Evolutionary conservation across 2,113 vertebrate species (phyloP).

Genomic region (Tupaia chinensis): DNA sequence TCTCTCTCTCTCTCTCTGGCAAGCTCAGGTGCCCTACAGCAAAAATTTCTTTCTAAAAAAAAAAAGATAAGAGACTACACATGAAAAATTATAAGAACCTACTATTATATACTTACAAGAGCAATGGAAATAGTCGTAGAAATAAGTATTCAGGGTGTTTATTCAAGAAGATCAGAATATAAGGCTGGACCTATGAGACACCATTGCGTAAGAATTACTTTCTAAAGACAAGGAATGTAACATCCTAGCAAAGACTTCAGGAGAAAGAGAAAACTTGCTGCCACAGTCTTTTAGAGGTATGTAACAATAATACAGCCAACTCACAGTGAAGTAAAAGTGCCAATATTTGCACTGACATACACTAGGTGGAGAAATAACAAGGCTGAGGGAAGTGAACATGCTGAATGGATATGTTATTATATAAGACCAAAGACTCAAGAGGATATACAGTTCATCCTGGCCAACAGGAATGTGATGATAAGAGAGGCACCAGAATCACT

Average conservation of each 20-base stretch:
- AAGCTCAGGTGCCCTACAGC: too few species aligned
- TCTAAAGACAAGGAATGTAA: not conserved
- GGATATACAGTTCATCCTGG: not conserved
- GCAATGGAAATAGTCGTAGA: not conserved
- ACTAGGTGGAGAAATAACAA: not conserved
- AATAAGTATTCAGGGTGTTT: not conserved
- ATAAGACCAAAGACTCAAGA: not conserved
- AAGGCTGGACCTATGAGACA: not conserved
- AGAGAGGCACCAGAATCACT: not conserved
- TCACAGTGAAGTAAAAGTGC: not conserved
- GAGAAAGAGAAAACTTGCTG: not conserved
- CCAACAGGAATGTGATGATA: not conserved
- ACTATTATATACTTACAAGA: not conserved
- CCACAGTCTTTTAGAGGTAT: not conserved
- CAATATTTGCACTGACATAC: not conserved
- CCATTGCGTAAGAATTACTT: not conserved
- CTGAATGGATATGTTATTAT: not conserved
- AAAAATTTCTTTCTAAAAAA: too few species aligned
- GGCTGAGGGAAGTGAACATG: not conserved
- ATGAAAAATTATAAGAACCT: not conserved
- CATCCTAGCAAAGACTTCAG: not conserved
- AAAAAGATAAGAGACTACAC: not conserved
- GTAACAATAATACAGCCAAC: not conserved
- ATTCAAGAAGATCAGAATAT: not conserved
- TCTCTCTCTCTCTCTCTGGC: too few species aligned